Conservation (phyloP, 1,140 invertebrate species). For the Mesaphorura yosii region DNA sequence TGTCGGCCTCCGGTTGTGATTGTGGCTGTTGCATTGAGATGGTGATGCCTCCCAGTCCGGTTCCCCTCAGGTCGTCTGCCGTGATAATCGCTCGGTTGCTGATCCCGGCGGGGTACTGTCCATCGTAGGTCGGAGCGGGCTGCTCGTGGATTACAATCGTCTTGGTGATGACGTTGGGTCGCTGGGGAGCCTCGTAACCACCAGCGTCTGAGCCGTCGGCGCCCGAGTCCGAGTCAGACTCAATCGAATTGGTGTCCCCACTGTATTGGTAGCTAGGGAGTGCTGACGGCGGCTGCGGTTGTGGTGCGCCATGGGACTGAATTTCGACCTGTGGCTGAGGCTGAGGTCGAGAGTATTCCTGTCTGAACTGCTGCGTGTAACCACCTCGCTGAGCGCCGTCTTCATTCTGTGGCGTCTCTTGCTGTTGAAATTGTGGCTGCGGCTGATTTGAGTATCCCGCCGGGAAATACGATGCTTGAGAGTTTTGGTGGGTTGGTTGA, state of each 20-base stretch:
- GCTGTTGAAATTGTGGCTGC: background rate
- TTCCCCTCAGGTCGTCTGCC: background rate
- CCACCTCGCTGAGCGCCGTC: too few relatives aligned
- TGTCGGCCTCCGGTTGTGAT: background rate
- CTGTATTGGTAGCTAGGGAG: too few relatives aligned
- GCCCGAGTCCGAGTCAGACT: too few relatives aligned
- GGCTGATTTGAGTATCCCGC: background rate
- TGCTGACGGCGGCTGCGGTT: too few relatives aligned
- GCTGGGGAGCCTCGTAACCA: background rate
- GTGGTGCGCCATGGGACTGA: background rate
- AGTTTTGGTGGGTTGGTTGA: background rate
- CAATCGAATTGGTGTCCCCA: too few relatives aligned
- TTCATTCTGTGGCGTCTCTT: background rate
- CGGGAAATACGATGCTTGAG: background rate
- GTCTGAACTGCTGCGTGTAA: background rate
- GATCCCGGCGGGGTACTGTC: background rate
- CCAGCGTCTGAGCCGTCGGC: too few relatives aligned
- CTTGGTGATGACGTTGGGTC: conserved; percentile 5
- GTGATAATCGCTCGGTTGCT: conserved; percentile 10
- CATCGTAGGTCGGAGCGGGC: background rate
- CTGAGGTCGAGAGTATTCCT: background rate
- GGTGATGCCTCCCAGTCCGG: background rate
- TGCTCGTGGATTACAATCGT: conserved; percentile 18
- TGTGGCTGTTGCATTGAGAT: conserved; percentile 9
- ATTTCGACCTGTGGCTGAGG: background rate